Evolutionary conservation across 2,888 invertebrate genomes (phyloP).

Genomic region (Podabrus alpinus): DNA sequence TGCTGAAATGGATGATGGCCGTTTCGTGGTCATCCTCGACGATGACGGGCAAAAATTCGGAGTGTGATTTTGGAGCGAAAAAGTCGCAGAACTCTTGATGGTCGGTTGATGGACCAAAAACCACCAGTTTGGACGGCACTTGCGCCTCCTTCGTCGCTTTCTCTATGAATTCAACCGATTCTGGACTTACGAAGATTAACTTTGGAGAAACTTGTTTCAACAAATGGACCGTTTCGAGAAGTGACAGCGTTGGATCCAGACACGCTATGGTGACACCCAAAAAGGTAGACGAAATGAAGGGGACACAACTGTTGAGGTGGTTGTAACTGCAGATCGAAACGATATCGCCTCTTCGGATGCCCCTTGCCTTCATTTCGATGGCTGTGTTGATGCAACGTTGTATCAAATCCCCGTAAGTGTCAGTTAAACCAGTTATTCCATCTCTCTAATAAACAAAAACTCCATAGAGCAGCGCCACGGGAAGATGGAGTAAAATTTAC

Average conservation of each 20-base stretch:
- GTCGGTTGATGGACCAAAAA: conserved; percentile 34
- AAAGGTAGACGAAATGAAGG: conserved; percentile 56
- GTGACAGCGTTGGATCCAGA: conserved; percentile 41
- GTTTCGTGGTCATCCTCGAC: conserved; percentile 34
- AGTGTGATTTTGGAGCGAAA: conserved; percentile 31
- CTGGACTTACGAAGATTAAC: conserved; percentile 13
- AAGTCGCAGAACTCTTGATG: conserved; percentile 31
- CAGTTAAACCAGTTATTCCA: conserved; percentile 28
- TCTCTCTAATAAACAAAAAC: conserved; percentile 4
- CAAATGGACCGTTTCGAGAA: conserved; percentile 36
- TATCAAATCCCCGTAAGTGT: conserved; percentile 49
- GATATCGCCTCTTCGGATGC: conserved; percentile 54
- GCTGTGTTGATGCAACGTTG: conserved; percentile 30
- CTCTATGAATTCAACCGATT: conserved; percentile 30
- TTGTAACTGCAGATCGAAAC: conserved; percentile 57
- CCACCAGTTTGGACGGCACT: conserved; percentile 31
- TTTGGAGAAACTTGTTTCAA: conserved; percentile 34
- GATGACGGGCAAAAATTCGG: conserved; percentile 35
- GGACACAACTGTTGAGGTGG: conserved; percentile 54
- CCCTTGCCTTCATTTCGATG: conserved; percentile 37
- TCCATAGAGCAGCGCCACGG: too few relatives aligned
- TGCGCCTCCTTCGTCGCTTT: conserved; percentile 20
- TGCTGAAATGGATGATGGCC: conserved; percentile 45
- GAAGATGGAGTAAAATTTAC: not conserved
- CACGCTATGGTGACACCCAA: conserved; percentile 50